These are phyloP conservation scores for Chanos chanos DNA, from an alignment of 2,797 vertebrate species.

Conservation along the genomic window DNA sequence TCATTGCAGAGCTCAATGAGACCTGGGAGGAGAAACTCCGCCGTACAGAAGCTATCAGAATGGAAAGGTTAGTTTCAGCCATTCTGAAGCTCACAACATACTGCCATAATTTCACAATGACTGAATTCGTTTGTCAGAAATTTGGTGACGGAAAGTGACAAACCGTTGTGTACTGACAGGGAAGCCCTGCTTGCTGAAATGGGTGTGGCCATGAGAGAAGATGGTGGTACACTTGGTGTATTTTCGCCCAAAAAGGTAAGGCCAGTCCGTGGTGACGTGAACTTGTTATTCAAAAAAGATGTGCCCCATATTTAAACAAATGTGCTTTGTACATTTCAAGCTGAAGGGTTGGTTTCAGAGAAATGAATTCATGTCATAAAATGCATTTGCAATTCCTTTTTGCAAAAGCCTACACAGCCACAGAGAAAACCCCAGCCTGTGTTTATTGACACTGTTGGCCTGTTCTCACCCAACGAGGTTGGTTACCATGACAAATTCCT, in stretches of 20 bases:
- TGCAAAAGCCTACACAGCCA: too few relatives aligned
- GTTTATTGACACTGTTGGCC: conserved; percentile 81
- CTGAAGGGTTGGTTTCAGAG: conserved; percentile 11
- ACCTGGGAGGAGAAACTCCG: conserved; percentile 98
- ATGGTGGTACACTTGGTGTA: conserved; percentile 93
- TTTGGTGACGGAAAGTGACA: background rate
- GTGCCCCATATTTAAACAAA: too few relatives aligned
- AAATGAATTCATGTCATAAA: conserved; percentile 31
- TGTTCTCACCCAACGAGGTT: conserved; percentile 87
- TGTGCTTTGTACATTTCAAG: background rate
- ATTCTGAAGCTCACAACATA: background rate
- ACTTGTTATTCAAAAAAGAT: too few relatives aligned
- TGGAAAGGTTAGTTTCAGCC: conserved; percentile 81
- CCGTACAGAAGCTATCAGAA: conserved; percentile 91
- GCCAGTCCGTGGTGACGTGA: background rate
- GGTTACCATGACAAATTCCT: conserved; percentile 57
- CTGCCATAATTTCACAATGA: background rate
- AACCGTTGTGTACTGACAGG: conserved; percentile 61
- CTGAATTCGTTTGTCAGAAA: background rate
- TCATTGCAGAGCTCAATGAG: conserved; percentile 97
- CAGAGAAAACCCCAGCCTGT: conserved; percentile 75
- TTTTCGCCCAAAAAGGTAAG: conserved; percentile 98
- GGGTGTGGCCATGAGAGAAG: conserved; percentile 97
- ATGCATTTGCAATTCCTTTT: too few relatives aligned
- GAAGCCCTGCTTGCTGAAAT: conserved; percentile 96